Base-by-base conservation (phyloP, 2,113 vertebrate genomes). In the Pithys albifrons region DNA sequence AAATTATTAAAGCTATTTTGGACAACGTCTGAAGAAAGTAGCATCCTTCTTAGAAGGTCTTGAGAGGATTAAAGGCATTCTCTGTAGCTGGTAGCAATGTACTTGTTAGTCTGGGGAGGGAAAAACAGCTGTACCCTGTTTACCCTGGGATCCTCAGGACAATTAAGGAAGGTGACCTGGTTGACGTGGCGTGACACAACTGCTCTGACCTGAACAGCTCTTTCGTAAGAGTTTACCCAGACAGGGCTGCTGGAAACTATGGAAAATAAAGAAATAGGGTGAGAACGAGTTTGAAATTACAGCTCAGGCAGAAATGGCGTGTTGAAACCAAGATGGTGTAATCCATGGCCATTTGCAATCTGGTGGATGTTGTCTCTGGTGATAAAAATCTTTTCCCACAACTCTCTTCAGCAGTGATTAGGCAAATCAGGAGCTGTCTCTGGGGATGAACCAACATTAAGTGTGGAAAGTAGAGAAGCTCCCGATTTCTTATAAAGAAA, bases 251-350 rank as follows among this genome's bases (percentile, higher is more conserved):
- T 81, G 77, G 72, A 66, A 96, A 94, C 79, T 11, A 54, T 0
- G 37, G 75, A 74, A 71, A 86, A 49, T 35, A 70, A 88, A 81
- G 86, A 92, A 85, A 90, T 4, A 70, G 79, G 62, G 62, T 31
- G 67, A 83, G 81, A 75, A 90, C 27, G 37, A 72, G 88, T 77
- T 74, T 55, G 73, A 59, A 89, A 77, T 89, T 59, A 22, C 65
- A 86, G 73, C 94, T 89, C 59, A 19, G 83, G 28, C 64, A 86
- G 75, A 90, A 88, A 52, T 33, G 33, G 35, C 15, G 1, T 83
- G 89, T 86, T 91, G 95, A 93, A 96, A 97, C 35, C 10, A 37
- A 67, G 86, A 58, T 97, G 95, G 88, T 80, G 92, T 48, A 95
- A 97, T 71, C 64, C 79, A 48, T 51, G 76, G 54, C 88, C 55